These are phyloP conservation scores for Pseudomyrmex pallidus DNA, from an alignment of 1,140 invertebrate genomes.

Conservation along the genomic window DNA sequence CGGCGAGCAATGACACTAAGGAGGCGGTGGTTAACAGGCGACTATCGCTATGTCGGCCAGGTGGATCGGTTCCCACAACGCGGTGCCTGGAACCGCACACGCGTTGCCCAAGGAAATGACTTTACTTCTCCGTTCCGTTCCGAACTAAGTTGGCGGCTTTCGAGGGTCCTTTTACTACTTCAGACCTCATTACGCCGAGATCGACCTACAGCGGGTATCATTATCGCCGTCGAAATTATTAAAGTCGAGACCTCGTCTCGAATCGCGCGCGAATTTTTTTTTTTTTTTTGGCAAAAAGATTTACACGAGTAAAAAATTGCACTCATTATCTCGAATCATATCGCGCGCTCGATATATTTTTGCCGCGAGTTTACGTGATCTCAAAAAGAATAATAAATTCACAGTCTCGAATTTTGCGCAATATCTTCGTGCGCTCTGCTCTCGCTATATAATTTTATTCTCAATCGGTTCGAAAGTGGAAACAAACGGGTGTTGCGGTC, in stretches of 20 bases:
- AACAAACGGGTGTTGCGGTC: neutral
- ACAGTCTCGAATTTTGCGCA: too few relatives aligned
- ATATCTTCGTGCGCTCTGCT: too few relatives aligned
- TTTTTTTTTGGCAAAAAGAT: too few relatives aligned
- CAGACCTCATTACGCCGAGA: constrained; percentile 1
- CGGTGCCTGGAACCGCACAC: constrained; percentile 80
- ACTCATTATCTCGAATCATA: too few relatives aligned
- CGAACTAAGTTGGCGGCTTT: constrained; percentile 46
- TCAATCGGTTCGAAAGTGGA: constrained; percentile 10
- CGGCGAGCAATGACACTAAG: constrained; percentile 34
- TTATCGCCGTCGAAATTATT: neutral
- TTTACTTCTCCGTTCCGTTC: constrained; percentile 63
- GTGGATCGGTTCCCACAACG: constrained; percentile 80
- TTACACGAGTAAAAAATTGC: too few relatives aligned
- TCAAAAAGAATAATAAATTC: too few relatives aligned
- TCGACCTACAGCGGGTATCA: neutral
- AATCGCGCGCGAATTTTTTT: too few relatives aligned
- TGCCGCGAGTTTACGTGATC: too few relatives aligned
- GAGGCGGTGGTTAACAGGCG: constrained; percentile 48
- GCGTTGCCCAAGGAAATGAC: constrained; percentile 73
- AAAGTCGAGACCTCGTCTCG: neutral
- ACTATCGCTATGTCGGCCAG: constrained; percentile 77
- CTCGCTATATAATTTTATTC: neutral
- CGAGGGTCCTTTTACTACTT: constrained; percentile 14
- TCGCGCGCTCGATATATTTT: too few relatives aligned